Percentiles rank a stretch among this genome's conserved stretches.
These are phyloP conservation scores for Endomychus coccineus DNA, from an alignment of 2,888 invertebrate genomes.

Conservation along the genomic window DNA sequence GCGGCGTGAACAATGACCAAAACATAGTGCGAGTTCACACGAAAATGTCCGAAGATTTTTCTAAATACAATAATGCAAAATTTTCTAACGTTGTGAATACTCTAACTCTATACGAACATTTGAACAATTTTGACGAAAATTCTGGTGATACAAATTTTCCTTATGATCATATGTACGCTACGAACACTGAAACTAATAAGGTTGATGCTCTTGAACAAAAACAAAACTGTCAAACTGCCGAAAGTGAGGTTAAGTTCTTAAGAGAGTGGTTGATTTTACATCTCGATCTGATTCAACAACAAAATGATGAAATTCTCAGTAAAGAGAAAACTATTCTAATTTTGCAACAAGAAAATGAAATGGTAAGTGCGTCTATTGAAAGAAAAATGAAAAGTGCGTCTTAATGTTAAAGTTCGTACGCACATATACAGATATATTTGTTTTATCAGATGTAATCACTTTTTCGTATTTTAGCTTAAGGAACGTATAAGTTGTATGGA, in stretches of 20 bases:
- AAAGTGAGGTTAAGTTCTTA: constrained; percentile 58
- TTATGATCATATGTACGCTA: constrained; percentile 69
- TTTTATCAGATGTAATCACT: constrained; percentile 1
- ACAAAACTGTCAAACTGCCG: constrained; percentile 38
- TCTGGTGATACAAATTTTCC: constrained; percentile 55
- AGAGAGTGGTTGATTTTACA: constrained; percentile 77
- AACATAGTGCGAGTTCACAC: constrained; percentile 41
- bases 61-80: constrained; percentile 37
- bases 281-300: constrained; percentile 83
- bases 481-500: constrained; percentile 60
- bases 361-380: constrained; percentile 57
- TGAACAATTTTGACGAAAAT: constrained; percentile 24
- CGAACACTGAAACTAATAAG: constrained; percentile 40
- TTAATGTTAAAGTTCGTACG: neutral
- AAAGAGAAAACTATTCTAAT: constrained; percentile 70
- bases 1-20: constrained; percentile 40
- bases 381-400: neutral
- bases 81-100: constrained; percentile 33
- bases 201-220: constrained; percentile 18
- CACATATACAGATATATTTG: neutral
- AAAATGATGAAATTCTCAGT: constrained; percentile 73
- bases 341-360: constrained; percentile 70
- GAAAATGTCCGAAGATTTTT: constrained; percentile 46
- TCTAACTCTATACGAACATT: constrained; percentile 29
- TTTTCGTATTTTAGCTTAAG: constrained; percentile 31